Evolutionary conservation across 2,888 invertebrate species (phyloP).

Genomic region (Ichneumoninae sp.): DNA sequence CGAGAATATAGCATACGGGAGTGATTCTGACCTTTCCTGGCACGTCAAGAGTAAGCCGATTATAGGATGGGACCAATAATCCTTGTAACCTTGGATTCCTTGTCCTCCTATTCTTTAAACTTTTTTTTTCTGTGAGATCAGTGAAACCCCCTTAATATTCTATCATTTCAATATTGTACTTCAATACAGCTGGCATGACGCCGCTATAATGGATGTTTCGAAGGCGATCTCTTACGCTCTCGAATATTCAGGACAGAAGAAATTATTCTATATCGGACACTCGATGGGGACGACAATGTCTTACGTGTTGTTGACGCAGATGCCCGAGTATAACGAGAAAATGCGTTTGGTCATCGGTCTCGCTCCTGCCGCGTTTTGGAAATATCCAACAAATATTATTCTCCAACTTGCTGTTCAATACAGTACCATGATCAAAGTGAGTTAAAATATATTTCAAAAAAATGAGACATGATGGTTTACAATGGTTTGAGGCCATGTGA

Average conservation of each 20-base stretch:
- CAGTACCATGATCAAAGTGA: not conserved
- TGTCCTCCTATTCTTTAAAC: too few relatives aligned
- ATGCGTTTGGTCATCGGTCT: not conserved
- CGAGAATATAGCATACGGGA: too few relatives aligned
- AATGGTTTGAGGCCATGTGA: too few relatives aligned
- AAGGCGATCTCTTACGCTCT: constrained; percentile 87
- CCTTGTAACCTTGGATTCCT: too few relatives aligned
- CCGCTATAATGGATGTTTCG: constrained; percentile 93
- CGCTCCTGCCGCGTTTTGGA: not conserved
- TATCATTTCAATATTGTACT: not conserved
- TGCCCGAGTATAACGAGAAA: constrained; percentile 89
- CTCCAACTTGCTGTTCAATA: not conserved
- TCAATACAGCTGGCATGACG: constrained; percentile 92
- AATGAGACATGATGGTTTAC: too few relatives aligned
- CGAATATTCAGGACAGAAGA: too few relatives aligned
- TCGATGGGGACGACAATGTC: constrained; percentile 94
- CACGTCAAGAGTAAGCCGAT: too few relatives aligned
- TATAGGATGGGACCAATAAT: too few relatives aligned
- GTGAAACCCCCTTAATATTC: not conserved
- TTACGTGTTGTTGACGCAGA: constrained; percentile 89
- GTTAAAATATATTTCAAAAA: not conserved
- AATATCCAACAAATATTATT: not conserved
- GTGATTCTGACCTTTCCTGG: too few relatives aligned
- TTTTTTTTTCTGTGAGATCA: not conserved
- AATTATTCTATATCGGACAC: constrained; percentile 92